These are phyloP conservation scores for Taxidea taxus DNA, from an alignment of 2,113 vertebrate genomes.

Conservation along the genomic window DNA sequence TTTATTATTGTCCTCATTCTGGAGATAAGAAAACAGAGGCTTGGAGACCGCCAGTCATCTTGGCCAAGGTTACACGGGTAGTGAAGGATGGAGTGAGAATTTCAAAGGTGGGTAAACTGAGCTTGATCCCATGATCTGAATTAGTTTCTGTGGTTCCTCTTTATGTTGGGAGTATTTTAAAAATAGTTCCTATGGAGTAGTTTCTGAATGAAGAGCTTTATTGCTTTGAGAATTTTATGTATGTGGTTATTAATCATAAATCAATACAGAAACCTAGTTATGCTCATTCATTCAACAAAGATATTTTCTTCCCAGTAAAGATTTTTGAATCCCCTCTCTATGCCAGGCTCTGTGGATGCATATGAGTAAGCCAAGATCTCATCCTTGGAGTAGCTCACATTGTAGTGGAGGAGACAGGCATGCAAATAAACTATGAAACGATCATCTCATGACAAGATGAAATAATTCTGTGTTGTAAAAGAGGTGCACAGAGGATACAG, in stretches of 20 bases:
- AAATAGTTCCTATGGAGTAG: background rate
- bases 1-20: background rate
- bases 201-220: background rate
- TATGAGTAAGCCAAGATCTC: background rate
- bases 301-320: background rate
- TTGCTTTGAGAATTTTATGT: background rate
- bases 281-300: background rate
- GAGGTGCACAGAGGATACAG: background rate
- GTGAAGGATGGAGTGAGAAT: background rate
- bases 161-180: background rate
- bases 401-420: background rate
- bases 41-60: background rate
- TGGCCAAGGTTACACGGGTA: background rate
- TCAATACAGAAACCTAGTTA: background rate
- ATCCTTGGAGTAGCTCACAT: background rate
- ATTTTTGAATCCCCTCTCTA: background rate
- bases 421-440: background rate
- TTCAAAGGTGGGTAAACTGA: background rate
- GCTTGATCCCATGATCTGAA: background rate
- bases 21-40: background rate
- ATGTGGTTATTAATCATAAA: background rate
- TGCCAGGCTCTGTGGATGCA: background rate
- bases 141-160: background rate
- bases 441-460: background rate
- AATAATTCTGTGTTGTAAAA: background rate